phyloP scores from a whole-genome alignment of 1,140 invertebrate species.

The Samia ricini region DNA sequence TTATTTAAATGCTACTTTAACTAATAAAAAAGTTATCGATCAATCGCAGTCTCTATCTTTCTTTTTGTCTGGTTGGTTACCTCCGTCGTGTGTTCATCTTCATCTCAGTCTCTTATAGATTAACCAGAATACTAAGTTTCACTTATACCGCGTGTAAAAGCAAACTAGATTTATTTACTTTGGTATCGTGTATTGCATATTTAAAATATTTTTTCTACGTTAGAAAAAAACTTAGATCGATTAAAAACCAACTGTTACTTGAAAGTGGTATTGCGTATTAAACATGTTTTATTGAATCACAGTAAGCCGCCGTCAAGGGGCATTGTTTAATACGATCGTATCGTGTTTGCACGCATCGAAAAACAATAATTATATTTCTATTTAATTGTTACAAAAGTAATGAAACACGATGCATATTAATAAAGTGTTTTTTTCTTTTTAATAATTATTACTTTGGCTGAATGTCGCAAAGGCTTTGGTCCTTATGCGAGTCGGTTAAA shows the following conservation, averaged over 20 bases:
- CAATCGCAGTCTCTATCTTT: too few species aligned
- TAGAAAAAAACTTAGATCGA: not conserved
- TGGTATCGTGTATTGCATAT: not conserved
- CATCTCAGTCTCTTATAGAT: too few species aligned
- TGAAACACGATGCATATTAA: slow-evolving; percentile 21
- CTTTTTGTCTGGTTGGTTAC: too few species aligned
- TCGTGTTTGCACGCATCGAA: slow-evolving; percentile 14
- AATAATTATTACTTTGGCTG: slow-evolving; percentile 34
- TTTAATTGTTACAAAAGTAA: not conserved
- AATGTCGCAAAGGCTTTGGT: slow-evolving; percentile 26
- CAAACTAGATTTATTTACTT: too few species aligned
- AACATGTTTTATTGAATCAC: not conserved
- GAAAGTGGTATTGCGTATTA: not conserved
- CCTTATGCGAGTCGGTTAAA: slow-evolving; percentile 32
- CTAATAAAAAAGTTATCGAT: too few species aligned
- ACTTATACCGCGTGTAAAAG: too few species aligned
- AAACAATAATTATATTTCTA: not conserved
- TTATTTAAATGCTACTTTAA: too few species aligned
- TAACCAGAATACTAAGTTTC: too few species aligned
- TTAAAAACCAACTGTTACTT: not conserved
- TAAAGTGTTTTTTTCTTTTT: slow-evolving; percentile 35
- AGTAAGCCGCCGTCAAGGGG: not conserved
- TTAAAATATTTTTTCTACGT: not conserved
- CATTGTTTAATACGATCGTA: slow-evolving; percentile 4
- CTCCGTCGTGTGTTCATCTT: too few species aligned